Evolutionary conservation across 2,113 vertebrate species (phyloP), one percentile per base, ranked within the genome.

Genomic region (Hydrochoerus hydrochaeris): DNA sequence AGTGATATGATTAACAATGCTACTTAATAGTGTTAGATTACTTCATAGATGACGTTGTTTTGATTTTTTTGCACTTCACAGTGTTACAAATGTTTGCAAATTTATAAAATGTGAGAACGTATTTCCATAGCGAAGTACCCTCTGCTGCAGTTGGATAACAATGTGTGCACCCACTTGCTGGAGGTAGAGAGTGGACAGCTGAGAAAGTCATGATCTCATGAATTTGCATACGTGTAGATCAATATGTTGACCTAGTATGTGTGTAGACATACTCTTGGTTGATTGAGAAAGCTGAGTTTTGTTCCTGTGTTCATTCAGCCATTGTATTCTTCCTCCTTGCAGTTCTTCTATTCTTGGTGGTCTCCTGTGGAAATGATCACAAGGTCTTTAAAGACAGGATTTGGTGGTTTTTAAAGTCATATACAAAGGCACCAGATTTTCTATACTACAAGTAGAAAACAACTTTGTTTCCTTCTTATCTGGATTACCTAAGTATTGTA

Each of bases 321-420:
- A 82, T 13, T 3, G 26, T 67, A 35, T 69, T 80, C 35, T 94
- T 97, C 41, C 4, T 84, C 20, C 28, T 60, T 57, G 3, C 1
- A 81, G 22, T 83, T 81, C n/a, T 78, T 80, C 12, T 35, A 0
- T 87, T 24, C 24, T 54, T 41, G 26, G 24, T 22, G 85, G 28
- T 60, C 44, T 26, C 95, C 90, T 95, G 49, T 81, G 26, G 12
- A 91, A 93, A 85, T 81, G 32, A 83, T 81, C 84, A 49, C 24
- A 30, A 88, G 14, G 24, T 2, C 22, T 86, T 83, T 52, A 90
- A 85, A 65, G 38, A 75, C 1, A 58, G 0, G 86, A 17, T 84
- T 19, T 58, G 82, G 28, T 86, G 63, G 14, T 5, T 94, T 92
- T 94, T 69, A 78, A 44, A 80, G 46, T 19, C 0, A 63, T 57